Conservation (phyloP, 2,113 vertebrate genomes). For the Setophaga kirtlandii region DNA sequence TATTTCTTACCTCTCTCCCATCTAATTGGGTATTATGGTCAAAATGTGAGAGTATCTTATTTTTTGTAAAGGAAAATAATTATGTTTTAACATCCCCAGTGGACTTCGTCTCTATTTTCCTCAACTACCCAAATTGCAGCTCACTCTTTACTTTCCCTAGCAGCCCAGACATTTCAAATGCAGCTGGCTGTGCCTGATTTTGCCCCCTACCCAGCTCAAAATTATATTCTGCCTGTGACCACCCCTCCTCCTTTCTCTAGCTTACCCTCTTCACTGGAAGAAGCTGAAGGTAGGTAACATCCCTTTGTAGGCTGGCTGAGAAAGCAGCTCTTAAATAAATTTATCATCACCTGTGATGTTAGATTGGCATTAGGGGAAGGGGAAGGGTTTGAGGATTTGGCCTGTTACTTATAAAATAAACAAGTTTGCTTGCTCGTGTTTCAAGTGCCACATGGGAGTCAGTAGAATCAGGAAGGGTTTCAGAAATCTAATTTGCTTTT, state of each 20-base stretch:
- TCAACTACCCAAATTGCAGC: neutral
- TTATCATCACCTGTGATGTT: neutral
- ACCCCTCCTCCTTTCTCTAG: neutral
- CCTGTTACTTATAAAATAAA: conserved; percentile 6
- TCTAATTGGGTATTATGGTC: neutral
- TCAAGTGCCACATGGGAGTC: neutral
- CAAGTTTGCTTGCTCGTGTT: neutral
- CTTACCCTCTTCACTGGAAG: neutral
- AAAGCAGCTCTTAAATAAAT: neutral
- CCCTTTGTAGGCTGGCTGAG: neutral
- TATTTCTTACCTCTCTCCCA: neutral
- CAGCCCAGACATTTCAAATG: neutral
- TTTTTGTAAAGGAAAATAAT: neutral
- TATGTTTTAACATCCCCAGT: neutral
- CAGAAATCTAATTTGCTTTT: conserved; percentile 48
- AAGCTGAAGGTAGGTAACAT: neutral
- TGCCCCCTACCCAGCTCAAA: neutral
- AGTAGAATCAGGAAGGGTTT: neutral
- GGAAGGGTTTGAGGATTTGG: neutral
- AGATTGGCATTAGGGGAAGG: neutral
- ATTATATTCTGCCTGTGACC: neutral
- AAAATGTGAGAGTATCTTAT: neutral
- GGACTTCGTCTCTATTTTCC: neutral
- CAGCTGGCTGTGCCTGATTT: neutral
- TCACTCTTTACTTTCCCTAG: neutral